Base-by-base conservation (phyloP, 2,113 vertebrate species). In the Microcebus ravelobensis region DNA sequence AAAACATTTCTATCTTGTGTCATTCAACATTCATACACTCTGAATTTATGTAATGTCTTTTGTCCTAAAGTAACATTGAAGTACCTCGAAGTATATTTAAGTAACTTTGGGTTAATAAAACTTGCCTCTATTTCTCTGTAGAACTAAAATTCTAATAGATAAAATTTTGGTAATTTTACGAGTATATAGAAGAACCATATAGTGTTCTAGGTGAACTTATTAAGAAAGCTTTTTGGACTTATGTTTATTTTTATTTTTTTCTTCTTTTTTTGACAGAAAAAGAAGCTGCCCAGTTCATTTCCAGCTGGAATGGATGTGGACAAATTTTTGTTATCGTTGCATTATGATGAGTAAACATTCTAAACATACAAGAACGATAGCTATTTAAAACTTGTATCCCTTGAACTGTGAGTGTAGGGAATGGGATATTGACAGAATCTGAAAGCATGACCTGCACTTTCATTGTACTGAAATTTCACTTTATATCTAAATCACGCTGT, bases 221-320 rank as follows among this genome's bases (percentile, higher is more conserved):
- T 76, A 59, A 86, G 48, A 95, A 94, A 81, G 42, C 29, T 67
- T n/a, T 92, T 34, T 52, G 70, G 8, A 61, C 48, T 96, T 94
- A 68, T 96, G 18, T 88, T 96, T 88, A 18, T 91, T 71, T 79
- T 93, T 87, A n/a, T 20, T 94, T 96, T 79, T 29, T 55, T 21
- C 91, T 81, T 45, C 70, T 97, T 84, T 80, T 50, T 92, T 90
- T 96, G 94, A 82, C 98, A 99, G 99, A 99, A 99, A 98, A 99
- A 99, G 98, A 98, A 99, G 93, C 95, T 99, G 17, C 98, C 98
- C 0, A 99, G 99, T 98, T 99, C 98, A 83, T 99, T 99, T 97
- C 99, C 99, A 39, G 99, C 99, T 76, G 99, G 99, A 98, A 99
- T 99, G 98, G 99, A 99, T 73, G 99, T 99, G 98, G 99, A 99